A percentile compares a stretch with the other conserved stretches of the same genome.
Evolutionary conservation across 2,888 invertebrate genomes (phyloP).

Genomic region (Dilophus febrilis): DNA sequence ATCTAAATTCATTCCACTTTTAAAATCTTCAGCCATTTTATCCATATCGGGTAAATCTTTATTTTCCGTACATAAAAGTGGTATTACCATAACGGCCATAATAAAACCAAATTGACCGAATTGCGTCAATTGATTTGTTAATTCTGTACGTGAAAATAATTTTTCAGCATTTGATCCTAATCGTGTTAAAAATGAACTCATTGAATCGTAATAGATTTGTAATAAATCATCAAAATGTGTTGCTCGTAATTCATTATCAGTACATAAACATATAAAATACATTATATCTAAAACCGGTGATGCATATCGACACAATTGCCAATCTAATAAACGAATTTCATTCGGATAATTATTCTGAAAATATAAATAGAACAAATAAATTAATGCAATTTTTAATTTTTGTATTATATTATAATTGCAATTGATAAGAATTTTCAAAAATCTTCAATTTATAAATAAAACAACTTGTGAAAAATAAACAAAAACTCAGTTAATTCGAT

Average conservation of each 20-base stretch:
- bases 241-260: slow-evolving; percentile 6
- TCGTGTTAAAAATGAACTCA: slow-evolving; percentile 7
- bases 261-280: slow-evolving; percentile 7
- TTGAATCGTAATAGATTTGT: slow-evolving; percentile 7
- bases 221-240: slow-evolving; percentile 8
- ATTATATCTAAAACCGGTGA: slow-evolving; percentile 9
- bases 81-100: slow-evolving; percentile 5
- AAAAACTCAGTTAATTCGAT: no score
- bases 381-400: not conserved
- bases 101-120: slow-evolving; percentile 7
- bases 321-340: slow-evolving; percentile 7
- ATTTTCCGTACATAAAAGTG: slow-evolving; percentile 6
- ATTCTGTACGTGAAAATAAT: slow-evolving; percentile 8
- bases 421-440: not conserved
- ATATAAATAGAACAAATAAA: not conserved
- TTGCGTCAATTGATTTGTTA: slow-evolving; percentile 7
- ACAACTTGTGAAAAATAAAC: no score
- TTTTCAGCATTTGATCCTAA: slow-evolving; percentile 7
- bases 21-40: slow-evolving; percentile 4
- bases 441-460: no score
- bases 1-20: not conserved
- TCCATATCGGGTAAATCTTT: slow-evolving; percentile 6
- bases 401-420: no score
- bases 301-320: slow-evolving; percentile 8
- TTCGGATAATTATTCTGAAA: slow-evolving; percentile 6